Evolutionary conservation across 1,140 invertebrate species (phyloP), one percentile per base, ranked within the genome.

Genomic region (Drosophila funebris): DNA sequence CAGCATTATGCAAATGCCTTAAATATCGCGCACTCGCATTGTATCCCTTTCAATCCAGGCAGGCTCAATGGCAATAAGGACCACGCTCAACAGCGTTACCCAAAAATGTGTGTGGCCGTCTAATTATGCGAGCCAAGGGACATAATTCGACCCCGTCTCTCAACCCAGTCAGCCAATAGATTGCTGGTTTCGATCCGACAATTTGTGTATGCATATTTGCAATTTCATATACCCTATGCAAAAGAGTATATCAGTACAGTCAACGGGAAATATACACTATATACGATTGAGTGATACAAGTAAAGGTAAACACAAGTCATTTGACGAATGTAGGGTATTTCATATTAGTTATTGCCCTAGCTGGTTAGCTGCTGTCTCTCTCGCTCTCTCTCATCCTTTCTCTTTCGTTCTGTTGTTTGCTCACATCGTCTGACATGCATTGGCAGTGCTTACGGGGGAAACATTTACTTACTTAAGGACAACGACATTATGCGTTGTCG

Each of bases 381-480:
- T 13, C 11, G n/a, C 33, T n/a, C 9, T 36, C 33, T 36, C 0
- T 36, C 0, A 4, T 1, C 11, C 31, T 4, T 8, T 31, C 29
- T 8, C 29, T 31, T 31, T 9, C 39, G 33, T n/a, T 3, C 4
- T 7, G 3, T 11, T 54, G 46, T 20, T 68, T 58, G 56, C 75
- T 68, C 41, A 56, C 11, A 14, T 11, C 13, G 33, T 41, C 46
- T 75, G 39, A 61, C n/a, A 44, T 29, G 41, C 41, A 33, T 36
- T 29, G 22, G 5, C 13, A 14, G 4, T 46, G 20, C 4, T 27
- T 41, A 43, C 11, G 4, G 11, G 16, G 29, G 29, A 5, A 62
- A 43, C 22, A 36, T 53, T 46, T 44, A 92, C 94, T 94, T 94
- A 99, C 98, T 99, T 99, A 85, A 99, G 95, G 20, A 99, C 98